Base-by-base conservation (phyloP, 2,888 invertebrate species). In the Charanyca ferruginea region DNA sequence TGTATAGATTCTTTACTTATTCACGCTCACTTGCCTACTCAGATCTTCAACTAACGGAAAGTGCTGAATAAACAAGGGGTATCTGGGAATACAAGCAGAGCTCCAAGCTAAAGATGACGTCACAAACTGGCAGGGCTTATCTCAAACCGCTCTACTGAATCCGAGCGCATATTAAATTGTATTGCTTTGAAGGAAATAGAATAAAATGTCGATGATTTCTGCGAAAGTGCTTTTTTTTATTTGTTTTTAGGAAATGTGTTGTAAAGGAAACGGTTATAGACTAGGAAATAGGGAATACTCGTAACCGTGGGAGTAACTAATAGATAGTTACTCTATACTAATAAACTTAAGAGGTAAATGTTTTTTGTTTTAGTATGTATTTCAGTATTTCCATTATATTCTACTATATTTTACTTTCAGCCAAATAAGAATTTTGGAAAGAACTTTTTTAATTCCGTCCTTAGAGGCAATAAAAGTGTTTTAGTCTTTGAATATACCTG, bases 21-120 rank as follows among this genome's bases (percentile, higher is more conserved):
- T 69, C 41, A 55, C 49, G 32, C 23, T 23, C 44, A 54, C 45
- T 54, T n/a, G n/a, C n/a, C n/a, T n/a, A 47, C 54, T 47, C 18
- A 49, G 45, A 49, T 66, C 41, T 58, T 48, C 47, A 58, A 58
- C 49, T 44, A 54, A 51, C 22, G 18, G 45, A 41, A 23, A 61
- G 53, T 53, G 51, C 53, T 62, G 45, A 75, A 59, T 73, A 73
- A 68, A 60, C 60, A 57, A 49, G 41, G 5, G 13, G 32, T 41
- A 47, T 53, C 48, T 53, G 42, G 41, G 22, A 60, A 63, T 70
- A 75, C 55, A 55, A 62, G 57, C 62, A 42, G 28, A 64, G 55
- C 20, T 48, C 25, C n/a, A 32, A 49, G 70, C 35, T 58, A 25
- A 35, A 11, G 41, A 52, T 63, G 52, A 60, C 62, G 62, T 65